A percentile compares a stretch with the other conserved stretches of the same genome.
Evolutionary conservation across 2,888 invertebrate genomes (phyloP).

Genomic region (Acleris cristana): DNA sequence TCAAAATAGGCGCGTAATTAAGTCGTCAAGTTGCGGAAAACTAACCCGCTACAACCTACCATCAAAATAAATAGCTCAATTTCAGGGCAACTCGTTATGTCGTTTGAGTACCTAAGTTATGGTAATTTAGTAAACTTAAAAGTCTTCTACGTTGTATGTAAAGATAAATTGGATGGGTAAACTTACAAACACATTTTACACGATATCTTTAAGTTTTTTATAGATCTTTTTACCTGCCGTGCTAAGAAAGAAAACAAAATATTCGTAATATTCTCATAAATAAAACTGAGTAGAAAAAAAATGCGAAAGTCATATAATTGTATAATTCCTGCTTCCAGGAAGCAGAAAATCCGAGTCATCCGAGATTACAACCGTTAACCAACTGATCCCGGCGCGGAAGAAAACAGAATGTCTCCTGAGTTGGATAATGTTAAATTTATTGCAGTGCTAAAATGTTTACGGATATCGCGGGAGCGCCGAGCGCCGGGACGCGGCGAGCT

Average conservation of each 20-base stretch:
- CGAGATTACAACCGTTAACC: conserved; percentile 81
- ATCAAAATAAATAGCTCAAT: too few relatives aligned
- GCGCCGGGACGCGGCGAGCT: conserved; percentile 61
- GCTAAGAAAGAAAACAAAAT: conserved; percentile 1
- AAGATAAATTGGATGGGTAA: too few relatives aligned
- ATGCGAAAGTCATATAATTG: conserved; percentile 69
- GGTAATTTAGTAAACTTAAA: too few relatives aligned
- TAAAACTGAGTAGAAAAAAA: conserved; percentile 57
- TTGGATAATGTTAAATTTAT: conserved; percentile 83
- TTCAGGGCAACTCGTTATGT: background rate
- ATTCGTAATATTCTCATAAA: conserved; percentile 45
- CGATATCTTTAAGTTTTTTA: background rate
- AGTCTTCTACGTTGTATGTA: too few relatives aligned
- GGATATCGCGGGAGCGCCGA: conserved; percentile 75
- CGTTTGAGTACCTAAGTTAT: too few relatives aligned
- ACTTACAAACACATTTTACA: too few relatives aligned
- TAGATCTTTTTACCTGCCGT: conserved; percentile 1
- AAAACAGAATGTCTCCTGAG: conserved; percentile 80
- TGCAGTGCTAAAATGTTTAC: conserved; percentile 83
- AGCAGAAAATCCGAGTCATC: conserved; percentile 73
- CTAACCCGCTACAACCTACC: too few relatives aligned
- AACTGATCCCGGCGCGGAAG: conserved; percentile 79
- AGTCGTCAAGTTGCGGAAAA: too few relatives aligned
- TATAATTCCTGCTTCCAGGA: conserved; percentile 71
- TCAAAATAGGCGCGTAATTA: background rate